Conservation (phyloP, 1,140 invertebrate genomes). For the Drosophila auraria region DNA sequence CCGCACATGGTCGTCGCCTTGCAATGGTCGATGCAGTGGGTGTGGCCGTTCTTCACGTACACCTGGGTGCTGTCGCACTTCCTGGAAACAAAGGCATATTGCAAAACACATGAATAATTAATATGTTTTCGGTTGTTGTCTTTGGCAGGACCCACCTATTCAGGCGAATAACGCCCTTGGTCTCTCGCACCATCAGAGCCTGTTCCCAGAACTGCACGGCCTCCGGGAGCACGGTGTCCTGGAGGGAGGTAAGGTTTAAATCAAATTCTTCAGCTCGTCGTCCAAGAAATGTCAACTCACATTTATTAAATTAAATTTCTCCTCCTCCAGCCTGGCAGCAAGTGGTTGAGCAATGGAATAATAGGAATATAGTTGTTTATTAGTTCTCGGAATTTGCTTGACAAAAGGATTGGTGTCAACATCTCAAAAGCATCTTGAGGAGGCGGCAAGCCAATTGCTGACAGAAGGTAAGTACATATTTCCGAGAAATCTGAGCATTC, state of each 20-base stretch:
- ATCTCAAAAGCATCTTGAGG: neutral
- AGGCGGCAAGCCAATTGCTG: neutral
- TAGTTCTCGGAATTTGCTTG: neutral
- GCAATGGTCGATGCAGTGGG: constrained; percentile 95
- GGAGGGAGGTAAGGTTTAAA: constrained; percentile 35
- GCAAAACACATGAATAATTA: constrained; percentile 30
- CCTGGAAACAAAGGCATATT: constrained; percentile 85
- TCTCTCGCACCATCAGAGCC: constrained; percentile 94
- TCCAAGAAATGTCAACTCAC: constrained; percentile 87
- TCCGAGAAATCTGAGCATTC: neutral
- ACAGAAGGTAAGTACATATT: constrained; percentile 2
- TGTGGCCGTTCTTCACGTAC: constrained; percentile 92
- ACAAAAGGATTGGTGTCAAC: constrained; percentile 2
- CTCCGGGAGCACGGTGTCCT: constrained; percentile 95
- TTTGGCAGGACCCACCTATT: constrained; percentile 90
- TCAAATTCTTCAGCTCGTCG: neutral
- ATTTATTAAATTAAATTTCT: constrained; percentile 94
- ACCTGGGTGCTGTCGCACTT: constrained; percentile 93
- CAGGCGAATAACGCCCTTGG: constrained; percentile 92
- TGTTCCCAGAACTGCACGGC: constrained; percentile 97
- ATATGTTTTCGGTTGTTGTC: constrained; percentile 2
- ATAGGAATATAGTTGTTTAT: constrained; percentile 27
- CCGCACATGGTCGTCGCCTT: constrained; percentile 95
- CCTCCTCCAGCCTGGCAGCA: constrained; percentile 89
- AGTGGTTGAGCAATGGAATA: constrained; percentile 6